These are phyloP conservation scores for Craseonycteris thonglongyai DNA, from an alignment of 2,113 vertebrate species.

Conservation along the genomic window DNA sequence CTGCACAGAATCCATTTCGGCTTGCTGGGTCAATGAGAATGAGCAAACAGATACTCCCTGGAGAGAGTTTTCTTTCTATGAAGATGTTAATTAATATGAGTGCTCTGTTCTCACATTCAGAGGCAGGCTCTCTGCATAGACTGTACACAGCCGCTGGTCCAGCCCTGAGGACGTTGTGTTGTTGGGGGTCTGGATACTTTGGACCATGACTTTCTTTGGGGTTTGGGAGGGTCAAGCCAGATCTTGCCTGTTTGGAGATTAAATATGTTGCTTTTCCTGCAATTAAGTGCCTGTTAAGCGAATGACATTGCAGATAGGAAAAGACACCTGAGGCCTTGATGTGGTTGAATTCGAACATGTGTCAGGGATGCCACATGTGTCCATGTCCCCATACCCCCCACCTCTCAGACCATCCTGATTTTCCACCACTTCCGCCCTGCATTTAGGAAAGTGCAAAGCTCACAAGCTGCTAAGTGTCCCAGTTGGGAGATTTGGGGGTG, in stretches of 20 bases:
- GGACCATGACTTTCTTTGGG: neutral
- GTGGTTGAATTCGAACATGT: neutral
- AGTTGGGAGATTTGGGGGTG: neutral
- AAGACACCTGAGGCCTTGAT: neutral
- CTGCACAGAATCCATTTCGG: neutral
- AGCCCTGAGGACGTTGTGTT: neutral
- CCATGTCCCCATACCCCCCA: too few relatives aligned
- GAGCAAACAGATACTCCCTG: slow-evolving; percentile 61
- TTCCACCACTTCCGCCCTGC: fast-evolving
- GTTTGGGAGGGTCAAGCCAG: neutral
- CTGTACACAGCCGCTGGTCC: neutral
- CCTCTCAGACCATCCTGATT: neutral
- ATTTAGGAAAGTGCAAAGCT: neutral
- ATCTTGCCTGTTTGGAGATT: neutral
- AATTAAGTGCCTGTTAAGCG: neutral
- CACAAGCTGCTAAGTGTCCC: neutral
- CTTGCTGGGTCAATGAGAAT: slow-evolving; percentile 70
- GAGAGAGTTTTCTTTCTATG: slow-evolving; percentile 68
- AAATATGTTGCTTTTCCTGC: neutral
- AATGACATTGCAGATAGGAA: neutral
- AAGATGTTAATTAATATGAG: slow-evolving; percentile 74
- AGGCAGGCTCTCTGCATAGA: slow-evolving; percentile 16
- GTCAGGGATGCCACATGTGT: fast-evolving
- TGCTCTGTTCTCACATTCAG: neutral
- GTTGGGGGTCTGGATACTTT: neutral